Percentiles rank a stretch among this genome's conserved stretches.
These are phyloP conservation scores for Anguilla pacifica DNA, from an alignment of 2,797 vertebrate species.

Conservation along the genomic window DNA sequence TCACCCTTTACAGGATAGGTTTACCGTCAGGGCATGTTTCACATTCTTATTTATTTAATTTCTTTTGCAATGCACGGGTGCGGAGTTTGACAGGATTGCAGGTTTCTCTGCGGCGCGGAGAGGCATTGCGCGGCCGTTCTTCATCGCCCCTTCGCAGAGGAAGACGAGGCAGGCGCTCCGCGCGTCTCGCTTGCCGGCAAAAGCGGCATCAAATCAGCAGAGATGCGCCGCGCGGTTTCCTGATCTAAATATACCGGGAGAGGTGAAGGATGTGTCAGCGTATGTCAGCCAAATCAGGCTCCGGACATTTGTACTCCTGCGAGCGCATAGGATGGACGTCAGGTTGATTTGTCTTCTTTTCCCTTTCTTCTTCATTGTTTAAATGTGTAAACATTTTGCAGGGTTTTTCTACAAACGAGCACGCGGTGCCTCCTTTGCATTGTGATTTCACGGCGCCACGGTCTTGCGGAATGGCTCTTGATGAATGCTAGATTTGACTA, in stretches of 20 bases:
- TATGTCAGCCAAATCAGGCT: neutral
- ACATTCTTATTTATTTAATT: neutral
- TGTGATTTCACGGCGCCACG: neutral
- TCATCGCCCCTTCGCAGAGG: neutral
- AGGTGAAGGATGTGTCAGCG: neutral
- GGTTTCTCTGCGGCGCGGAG: neutral
- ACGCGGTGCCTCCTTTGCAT: neutral
- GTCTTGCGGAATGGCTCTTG: neutral
- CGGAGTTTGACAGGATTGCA: neutral
- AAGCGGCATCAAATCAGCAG: neutral
- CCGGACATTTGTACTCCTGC: neutral
- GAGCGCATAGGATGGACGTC: neutral
- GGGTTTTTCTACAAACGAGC: neutral
- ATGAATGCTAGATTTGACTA: neutral
- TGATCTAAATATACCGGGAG: neutral
- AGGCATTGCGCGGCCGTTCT: neutral
- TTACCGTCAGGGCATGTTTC: slow-evolving; percentile 8
- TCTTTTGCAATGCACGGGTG: neutral
- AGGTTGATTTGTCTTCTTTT: neutral
- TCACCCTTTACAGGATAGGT: neutral
- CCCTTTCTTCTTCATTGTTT: neutral
- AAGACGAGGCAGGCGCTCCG: neutral
- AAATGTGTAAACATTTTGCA: neutral
- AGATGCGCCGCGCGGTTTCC: neutral
- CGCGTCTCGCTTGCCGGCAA: neutral